Evolutionary conservation across 2,113 vertebrate species (phyloP).

Genomic region (Erpornis zantholeuca): DNA sequence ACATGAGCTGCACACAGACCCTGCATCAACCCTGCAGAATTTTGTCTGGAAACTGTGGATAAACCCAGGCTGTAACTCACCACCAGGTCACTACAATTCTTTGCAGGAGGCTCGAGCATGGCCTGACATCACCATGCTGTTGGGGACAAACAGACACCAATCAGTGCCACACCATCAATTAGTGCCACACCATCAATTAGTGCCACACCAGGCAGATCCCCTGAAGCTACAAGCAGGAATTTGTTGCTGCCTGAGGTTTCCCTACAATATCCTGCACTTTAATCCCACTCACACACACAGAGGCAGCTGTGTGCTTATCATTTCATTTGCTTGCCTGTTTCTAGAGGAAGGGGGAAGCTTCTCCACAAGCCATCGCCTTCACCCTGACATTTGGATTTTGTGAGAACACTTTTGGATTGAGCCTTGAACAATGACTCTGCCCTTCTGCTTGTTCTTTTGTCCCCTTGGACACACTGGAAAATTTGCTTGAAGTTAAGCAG

Average conservation of each 20-base stretch:
- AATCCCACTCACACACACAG: neutral
- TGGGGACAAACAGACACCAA: neutral
- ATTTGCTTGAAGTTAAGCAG: neutral
- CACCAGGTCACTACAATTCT: neutral
- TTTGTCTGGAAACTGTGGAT: neutral
- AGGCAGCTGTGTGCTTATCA: neutral
- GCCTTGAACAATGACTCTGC: neutral
- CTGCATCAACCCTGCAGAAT: neutral
- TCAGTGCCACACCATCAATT: too few species aligned
- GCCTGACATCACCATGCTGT: neutral
- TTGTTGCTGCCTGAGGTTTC: neutral
- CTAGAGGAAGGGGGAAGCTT: neutral
- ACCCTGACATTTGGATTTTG: neutral
- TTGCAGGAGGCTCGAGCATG: neutral
- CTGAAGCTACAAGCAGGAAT: neutral
- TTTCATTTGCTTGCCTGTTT: neutral
- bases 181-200: too few species aligned
- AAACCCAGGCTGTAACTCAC: neutral
- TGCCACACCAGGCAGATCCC: neutral
- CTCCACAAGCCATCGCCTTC: neutral
- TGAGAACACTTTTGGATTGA: neutral
- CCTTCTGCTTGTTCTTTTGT: neutral
- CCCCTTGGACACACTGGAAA: neutral
- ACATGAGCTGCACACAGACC: neutral
- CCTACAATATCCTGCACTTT: neutral